Base-by-base conservation (phyloP, 2,797 vertebrate genomes). In the Hoplostethus atlanticus region DNA sequence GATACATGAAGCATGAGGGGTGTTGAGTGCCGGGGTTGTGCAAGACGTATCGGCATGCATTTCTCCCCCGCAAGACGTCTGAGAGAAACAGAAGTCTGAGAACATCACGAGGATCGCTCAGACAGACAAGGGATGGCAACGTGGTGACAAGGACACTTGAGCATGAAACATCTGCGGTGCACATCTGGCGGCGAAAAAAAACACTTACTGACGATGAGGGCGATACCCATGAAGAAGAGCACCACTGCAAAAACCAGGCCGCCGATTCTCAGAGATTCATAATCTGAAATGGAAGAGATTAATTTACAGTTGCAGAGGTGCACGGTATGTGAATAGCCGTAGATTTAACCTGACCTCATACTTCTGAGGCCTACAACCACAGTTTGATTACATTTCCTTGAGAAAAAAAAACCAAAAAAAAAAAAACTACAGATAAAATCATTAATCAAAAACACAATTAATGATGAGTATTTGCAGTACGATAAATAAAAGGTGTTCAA, bases 161-260 rank as follows among this genome's bases (percentile, higher is more conserved):
- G 21, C 25, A 47, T 30, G 4, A 31, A 11, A 30, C n/a, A 57
- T 68, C 21, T 68, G 31, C 40, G 21, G 64, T 16, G 17, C 34
- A 10, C 46, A 70, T 40, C 25, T 15, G 0, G 30, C 6, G 6
- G 48, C 25, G 5, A 61, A 28, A 1, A 57, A 76, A 1, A 57
- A 76, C 31, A 96, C 97, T 96, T 90, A 97, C 97, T 96, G 86
- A 96, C 89, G 6, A 97, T 87, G 75, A 98, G 94, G 60, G 95
- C 92, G 48, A 98, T 96, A 16, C 97, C 97, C 89, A 97, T 72
- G 73, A 97, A 54, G 84, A 96, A 97, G 52, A 98, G 94, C 3
- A 94, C 88, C 36, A 95, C 96, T 0, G 97, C 97, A 8, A 97
- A 94, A 52, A 94, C 83, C 87, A 98, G 90, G 28, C 97, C 97